Base-by-base conservation (phyloP, 2,888 invertebrate species). In the Apantesis nais region DNA sequence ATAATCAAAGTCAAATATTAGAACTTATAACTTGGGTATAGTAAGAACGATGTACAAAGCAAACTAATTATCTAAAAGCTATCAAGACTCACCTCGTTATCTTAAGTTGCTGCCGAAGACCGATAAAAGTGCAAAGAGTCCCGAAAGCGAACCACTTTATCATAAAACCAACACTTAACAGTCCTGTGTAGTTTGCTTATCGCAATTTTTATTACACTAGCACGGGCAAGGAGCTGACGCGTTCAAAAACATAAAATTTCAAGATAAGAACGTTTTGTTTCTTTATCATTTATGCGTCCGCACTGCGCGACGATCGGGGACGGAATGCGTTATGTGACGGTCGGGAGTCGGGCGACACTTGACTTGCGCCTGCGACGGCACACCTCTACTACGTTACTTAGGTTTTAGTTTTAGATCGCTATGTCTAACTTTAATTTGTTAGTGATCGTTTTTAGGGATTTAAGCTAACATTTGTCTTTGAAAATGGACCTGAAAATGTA, bases 61-160 rank as follows among this genome's bases (percentile, higher is more conserved):
- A 85, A 85, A 88, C 86, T 91, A 92, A 92, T 92, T 93, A 93
- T 93, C 92, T 79, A 88, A 88, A 93, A 94, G 93, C 91, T 93
- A 94, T 94, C 94, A 88, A 78, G 77, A 88, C 94, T 94, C 93
- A 94, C 94, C 94, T 93, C 77, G 81, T 94, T 94, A 94, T 94
- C 94, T 87, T 75, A 87, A 90, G 89, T 88, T 81, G 90, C 85
- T 84, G 88, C 85, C 83, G 88, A 87, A 86, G 85, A 88, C 83
- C 88, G 91, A 91, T 91, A 92, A 89, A 85, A 83, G 80, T 70
- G 80, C 70, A 76, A 75, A 79, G 80, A 85, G 85, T 88, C 90
- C 92, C 88, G 83, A 90, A 92, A 88, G 86, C 86, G 85, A 81
- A 78, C 77, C 80, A 82, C 83, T 82, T 82, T 86, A 89, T 88